Conservation (phyloP, 2,113 vertebrate species). For the Dissostichus mawsoni region DNA sequence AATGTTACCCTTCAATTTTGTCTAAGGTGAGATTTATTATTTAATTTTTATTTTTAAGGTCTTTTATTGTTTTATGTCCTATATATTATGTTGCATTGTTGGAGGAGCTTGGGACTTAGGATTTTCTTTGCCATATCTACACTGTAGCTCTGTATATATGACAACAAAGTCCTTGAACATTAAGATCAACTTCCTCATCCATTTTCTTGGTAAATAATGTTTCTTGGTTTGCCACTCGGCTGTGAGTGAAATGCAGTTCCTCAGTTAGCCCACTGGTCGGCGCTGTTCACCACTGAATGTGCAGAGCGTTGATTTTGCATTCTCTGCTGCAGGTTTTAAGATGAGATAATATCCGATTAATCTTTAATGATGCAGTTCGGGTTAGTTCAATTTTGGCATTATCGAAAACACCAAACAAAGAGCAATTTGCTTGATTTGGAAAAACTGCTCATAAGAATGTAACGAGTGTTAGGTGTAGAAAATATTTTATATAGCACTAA, state of each 20-base stretch:
- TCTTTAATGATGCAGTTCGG: conserved; percentile 9
- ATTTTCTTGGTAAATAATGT: not conserved
- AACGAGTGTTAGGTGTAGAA: not conserved
- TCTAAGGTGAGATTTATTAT: too few relatives aligned
- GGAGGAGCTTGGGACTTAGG: too few relatives aligned
- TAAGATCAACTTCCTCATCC: not conserved
- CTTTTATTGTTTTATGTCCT: too few relatives aligned
- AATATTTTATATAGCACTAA: not conserved
- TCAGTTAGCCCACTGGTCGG: conserved; percentile 67
- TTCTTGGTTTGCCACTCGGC: not conserved
- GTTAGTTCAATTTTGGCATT: not conserved
- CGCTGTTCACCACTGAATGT: conserved; percentile 76
- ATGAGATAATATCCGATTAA: conserved; percentile 24
- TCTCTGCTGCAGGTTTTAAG: not conserved
- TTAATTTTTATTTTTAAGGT: too few relatives aligned
- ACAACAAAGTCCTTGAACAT: too few relatives aligned
- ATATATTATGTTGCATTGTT: too few relatives aligned
- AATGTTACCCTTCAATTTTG: too few relatives aligned
- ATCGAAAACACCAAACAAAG: not conserved
- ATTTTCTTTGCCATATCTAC: too few relatives aligned
- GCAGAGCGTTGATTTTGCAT: not conserved
- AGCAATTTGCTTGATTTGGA: not conserved
- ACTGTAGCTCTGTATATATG: too few relatives aligned
- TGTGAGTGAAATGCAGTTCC: not conserved
- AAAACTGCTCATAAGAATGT: too few relatives aligned